Evolutionary conservation across 2,113 vertebrate genomes (phyloP), one percentile per base, ranked within the genome.

Genomic region (Thymallus thymallus): DNA sequence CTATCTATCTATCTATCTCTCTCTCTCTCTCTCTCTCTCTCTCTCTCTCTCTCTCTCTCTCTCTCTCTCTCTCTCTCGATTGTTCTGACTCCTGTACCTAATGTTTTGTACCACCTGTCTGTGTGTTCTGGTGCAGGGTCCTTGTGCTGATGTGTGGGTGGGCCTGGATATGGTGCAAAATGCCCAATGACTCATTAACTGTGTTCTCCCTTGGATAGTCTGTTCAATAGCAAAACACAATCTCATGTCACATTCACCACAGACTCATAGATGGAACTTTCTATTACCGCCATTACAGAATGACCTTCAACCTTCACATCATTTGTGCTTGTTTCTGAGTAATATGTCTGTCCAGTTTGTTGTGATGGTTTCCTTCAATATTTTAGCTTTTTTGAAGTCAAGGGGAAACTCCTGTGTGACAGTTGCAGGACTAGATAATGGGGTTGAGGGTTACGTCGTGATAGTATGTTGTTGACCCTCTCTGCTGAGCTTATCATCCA

Each of bases 61-160:
- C 26, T 29, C 26, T 35, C 35, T 35, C 7, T 41, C 35, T 41
- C 35, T 41, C 35, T 41, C 35, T 41, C 35, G 7, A 6, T 41
- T 2, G 35, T 41, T 41, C 35, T 41, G 35, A 41, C 35, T 41
- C 48, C 67, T 78, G 16, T 46, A 79, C 80, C 82, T 84, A 83
- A 81, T 83, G 83, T 88, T 88, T 80, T 69, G 30, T 3, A 66
- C 87, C 82, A 87, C 80, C 84, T 82, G 84, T 75, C 85, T 3
- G 32, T n/a, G 48, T 74, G 82, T 82, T 79, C 74, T 30, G 64
- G 16, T 66, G 6, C 64, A 35, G 18, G 29, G 23, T 66, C 30
- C 64, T 66, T 7, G 32, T 75, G 35, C 9, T 41, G 35, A 12
- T 41, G 74, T 76, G 74, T 80, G 65, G 78, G 74, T 62, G 71